A percentile compares a stretch with the other conserved stretches of the same genome.
phyloP scores from a whole-genome alignment of 2,797 vertebrate genomes.

The Phoxinus dragarum region DNA sequence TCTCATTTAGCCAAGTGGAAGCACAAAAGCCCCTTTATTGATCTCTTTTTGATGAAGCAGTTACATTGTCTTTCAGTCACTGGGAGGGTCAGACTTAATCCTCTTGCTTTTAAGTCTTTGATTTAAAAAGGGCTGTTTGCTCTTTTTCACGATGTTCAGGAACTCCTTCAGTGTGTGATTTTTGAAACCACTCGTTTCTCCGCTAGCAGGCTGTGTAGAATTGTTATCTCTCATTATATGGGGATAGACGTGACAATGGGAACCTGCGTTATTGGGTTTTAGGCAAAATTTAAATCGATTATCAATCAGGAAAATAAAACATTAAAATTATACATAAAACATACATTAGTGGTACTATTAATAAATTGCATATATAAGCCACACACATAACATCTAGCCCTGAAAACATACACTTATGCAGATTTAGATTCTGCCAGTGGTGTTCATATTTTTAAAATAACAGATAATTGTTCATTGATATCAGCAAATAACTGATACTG shows the following conservation, averaged over 20 bases:
- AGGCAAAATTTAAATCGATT: neutral
- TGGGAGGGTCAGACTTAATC: conserved; percentile 32
- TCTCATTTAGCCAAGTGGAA: conserved; percentile 40
- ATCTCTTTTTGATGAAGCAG: conserved; percentile 76
- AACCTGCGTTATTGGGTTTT: neutral
- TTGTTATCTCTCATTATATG: neutral
- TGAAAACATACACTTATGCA: neutral
- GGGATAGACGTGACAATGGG: neutral
- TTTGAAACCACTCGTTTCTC: neutral
- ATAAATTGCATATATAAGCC: neutral
- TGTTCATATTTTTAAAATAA: neutral
- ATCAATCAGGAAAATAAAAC: neutral
- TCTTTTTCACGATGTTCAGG: conserved; percentile 32
- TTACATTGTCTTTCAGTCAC: conserved; percentile 64
- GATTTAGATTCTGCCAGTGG: neutral
- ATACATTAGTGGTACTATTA: neutral
- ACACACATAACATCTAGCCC: neutral
- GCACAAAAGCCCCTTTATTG: conserved; percentile 69
- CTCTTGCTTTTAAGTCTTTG: conserved; percentile 29
- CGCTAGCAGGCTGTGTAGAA: neutral
- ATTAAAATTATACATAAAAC: neutral
- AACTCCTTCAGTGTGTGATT: conserved; percentile 2
- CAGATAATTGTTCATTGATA: neutral
- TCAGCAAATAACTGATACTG: neutral
- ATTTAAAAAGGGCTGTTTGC: conserved; percentile 18